phyloP scores from a whole-genome alignment of 2,797 vertebrate genomes.

The Sebastes trivittatus region DNA sequence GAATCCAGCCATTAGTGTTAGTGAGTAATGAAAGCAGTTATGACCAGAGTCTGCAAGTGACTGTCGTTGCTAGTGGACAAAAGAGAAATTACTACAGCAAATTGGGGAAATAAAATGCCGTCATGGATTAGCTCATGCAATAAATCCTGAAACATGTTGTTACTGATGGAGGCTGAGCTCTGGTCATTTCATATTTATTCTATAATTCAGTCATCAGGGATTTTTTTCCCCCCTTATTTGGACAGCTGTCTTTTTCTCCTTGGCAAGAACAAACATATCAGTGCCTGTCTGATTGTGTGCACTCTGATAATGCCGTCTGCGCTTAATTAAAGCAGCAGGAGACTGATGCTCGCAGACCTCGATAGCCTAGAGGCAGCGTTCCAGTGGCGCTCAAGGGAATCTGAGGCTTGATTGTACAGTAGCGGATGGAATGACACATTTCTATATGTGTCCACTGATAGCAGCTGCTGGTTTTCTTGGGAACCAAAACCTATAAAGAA shows the following conservation, averaged over 20 bases:
- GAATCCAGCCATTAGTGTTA: neutral
- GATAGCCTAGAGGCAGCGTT: conserved; percentile 10
- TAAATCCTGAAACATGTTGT: conserved; percentile 37
- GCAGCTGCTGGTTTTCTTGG: neutral
- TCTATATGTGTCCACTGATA: neutral
- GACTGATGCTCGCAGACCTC: conserved; percentile 18
- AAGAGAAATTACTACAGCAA: conserved; percentile 17
- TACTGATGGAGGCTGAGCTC: neutral
- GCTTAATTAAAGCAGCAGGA: conserved; percentile 47
- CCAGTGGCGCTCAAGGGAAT: neutral
- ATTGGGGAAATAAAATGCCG: conserved; percentile 35
- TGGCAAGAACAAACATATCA: conserved; percentile 27
- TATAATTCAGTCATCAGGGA: neutral
- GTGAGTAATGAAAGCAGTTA: neutral
- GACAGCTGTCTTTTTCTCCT: conserved; percentile 40
- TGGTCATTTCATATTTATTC: conserved; percentile 13
- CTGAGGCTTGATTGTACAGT: conserved; percentile 12
- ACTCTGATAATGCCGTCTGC: conserved; percentile 27
- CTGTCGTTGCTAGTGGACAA: neutral
- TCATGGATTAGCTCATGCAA: conserved; percentile 44
- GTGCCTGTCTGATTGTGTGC: conserved; percentile 31
- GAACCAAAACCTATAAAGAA: neutral
- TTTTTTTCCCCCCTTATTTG: neutral
- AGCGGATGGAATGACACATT: neutral
- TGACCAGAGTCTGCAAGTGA: neutral